These are phyloP conservation scores for Brachionus rotundiformis DNA, from an alignment of 1,140 invertebrate genomes.

Conservation along the genomic window DNA sequence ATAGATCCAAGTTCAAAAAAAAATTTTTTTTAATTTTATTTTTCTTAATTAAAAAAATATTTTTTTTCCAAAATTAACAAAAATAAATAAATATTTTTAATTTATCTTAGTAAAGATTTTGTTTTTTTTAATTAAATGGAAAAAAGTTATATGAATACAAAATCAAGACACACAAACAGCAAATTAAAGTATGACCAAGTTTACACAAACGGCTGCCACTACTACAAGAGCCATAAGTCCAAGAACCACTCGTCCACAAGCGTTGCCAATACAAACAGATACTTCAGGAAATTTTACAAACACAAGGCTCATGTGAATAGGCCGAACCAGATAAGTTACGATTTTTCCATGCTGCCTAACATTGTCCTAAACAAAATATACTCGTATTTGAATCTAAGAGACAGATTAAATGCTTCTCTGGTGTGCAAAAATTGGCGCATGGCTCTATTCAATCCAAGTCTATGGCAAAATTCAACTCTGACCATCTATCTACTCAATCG, in stretches of 20 bases:
- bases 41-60: too few species aligned
- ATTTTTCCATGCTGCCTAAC: conserved; percentile 34
- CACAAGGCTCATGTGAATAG: not conserved
- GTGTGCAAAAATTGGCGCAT: conserved; percentile 21
- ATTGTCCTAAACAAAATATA: conserved; percentile 31
- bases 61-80: too few species aligned
- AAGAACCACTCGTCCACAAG: not conserved
- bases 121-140: conserved; percentile 43
- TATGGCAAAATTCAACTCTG: conserved; percentile 28
- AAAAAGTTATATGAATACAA: conserved; percentile 36
- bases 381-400: conserved; percentile 40
- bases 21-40: not conserved
- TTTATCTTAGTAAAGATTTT: conserved; percentile 17
- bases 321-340: not conserved
- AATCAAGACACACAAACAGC: conserved; percentile 23
- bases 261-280: not conserved
- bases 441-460: conserved; percentile 20
- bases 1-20: not conserved
- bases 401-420: conserved; percentile 16
- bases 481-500: conserved; percentile 42
- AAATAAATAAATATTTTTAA: not conserved
- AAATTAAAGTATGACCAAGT: not conserved
- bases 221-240: not conserved
- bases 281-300: not conserved
- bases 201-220: not conserved